Percentiles rank a stretch among this genome's conserved stretches.
These are phyloP conservation scores for Datnioides undecimradiatus DNA, from an alignment of 2,113 vertebrate species.

Conservation along the genomic window DNA sequence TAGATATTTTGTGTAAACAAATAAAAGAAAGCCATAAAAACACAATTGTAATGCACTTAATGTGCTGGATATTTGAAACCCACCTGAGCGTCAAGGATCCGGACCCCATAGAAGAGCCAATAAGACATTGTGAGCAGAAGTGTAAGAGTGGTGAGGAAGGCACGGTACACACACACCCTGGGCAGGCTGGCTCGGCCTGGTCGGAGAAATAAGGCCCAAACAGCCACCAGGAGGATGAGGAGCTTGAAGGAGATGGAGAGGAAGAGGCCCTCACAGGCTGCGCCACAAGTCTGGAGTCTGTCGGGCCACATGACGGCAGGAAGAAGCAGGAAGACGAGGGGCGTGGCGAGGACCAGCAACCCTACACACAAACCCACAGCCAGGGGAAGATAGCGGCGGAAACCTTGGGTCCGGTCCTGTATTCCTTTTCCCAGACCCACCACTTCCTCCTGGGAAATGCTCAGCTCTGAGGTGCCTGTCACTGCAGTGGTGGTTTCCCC, in stretches of 20 bases:
- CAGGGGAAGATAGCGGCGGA: slow-evolving; percentile 89
- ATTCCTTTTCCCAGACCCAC: slow-evolving; percentile 88
- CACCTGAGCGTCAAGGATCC: slow-evolving; percentile 92
- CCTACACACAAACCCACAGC: slow-evolving; percentile 86
- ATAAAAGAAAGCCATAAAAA: background rate
- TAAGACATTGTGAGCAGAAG: slow-evolving; percentile 95
- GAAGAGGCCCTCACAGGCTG: slow-evolving; percentile 95
- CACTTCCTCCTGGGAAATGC: slow-evolving; percentile 94
- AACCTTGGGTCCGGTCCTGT: slow-evolving; percentile 87
- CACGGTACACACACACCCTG: slow-evolving; percentile 91
- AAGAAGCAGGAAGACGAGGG: slow-evolving; percentile 92
- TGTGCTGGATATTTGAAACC: background rate
- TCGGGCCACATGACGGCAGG: slow-evolving; percentile 92
- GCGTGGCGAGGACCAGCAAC: slow-evolving; percentile 91
- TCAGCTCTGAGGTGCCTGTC: slow-evolving; percentile 93
- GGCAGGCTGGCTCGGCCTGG: slow-evolving; percentile 88
- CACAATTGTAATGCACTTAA: background rate
- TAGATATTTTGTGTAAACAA: background rate
- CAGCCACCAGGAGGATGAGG: slow-evolving; percentile 92
- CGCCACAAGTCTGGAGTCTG: slow-evolving; percentile 90
- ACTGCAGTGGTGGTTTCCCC: slow-evolving; percentile 95
- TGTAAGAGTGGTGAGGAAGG: slow-evolving; percentile 90
- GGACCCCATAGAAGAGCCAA: slow-evolving; percentile 97
- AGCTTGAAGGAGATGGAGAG: slow-evolving; percentile 97
- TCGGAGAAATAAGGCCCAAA: slow-evolving; percentile 95